Evolutionary conservation across 2,888 invertebrate species (phyloP).

Genomic region (Nomada hirtipes): DNA sequence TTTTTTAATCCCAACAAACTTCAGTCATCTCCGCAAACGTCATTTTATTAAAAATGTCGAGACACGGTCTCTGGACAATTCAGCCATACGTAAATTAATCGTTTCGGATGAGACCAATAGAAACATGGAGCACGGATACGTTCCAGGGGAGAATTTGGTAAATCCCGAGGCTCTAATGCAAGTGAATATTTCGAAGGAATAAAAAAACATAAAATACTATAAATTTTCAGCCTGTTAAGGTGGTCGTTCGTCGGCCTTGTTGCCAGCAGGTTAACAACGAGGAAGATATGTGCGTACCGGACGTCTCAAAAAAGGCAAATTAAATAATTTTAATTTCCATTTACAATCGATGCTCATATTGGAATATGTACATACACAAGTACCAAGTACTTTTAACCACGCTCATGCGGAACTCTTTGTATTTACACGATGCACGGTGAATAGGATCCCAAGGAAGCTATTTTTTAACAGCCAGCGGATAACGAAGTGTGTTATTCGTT

Average conservation of each 20-base stretch:
- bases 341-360: background rate
- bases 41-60: background rate
- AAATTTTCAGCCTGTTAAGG: conserved; percentile 71
- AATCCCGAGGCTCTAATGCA: conserved; percentile 14
- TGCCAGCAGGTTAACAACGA: conserved; percentile 64
- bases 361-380: background rate
- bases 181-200: background rate
- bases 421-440: background rate
- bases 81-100: background rate
- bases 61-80: background rate
- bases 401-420: too few species aligned
- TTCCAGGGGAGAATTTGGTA: conserved; percentile 76
- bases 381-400: background rate
- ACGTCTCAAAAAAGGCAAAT: conserved; percentile 75
- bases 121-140: conserved; percentile 73
- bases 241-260: conserved; percentile 75
- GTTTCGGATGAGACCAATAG: background rate
- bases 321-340: conserved; percentile 34
- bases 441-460: background rate
- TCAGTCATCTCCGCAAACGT: conserved; percentile 26
- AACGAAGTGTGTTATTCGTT: too few species aligned
- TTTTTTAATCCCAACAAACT: conserved; percentile 16
- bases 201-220: background rate
- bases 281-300: conserved; percentile 74
- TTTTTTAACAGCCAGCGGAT: too few species aligned